Evolutionary conservation across 2,888 invertebrate species (phyloP), one percentile per base, ranked within the genome.

Genomic region (Tenthredo mesomela): DNA sequence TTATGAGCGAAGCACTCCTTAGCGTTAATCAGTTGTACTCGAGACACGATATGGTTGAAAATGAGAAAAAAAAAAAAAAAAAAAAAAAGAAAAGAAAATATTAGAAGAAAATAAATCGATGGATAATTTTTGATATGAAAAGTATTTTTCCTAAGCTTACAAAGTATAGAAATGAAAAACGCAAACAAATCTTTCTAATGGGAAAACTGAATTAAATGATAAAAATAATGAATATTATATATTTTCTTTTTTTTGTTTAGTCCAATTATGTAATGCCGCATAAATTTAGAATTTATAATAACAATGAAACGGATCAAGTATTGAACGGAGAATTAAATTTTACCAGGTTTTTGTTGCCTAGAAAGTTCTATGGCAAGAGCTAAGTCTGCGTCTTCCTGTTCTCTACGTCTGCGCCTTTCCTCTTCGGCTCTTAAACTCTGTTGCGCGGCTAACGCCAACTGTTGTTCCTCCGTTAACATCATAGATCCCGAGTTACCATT

Each of bases 341-440:
- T 89, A 18, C 89, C 89, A 29, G 89, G 88, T 65, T 90, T 93
- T 82, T 95, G 94, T 82, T 92, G 93, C 90, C 94, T 95, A 89
- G 97, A 97, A 85, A 97, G 94, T 86, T 96, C 96, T 82, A 97
- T 93, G 0, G 97, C 97, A 58, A 96, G 94, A 90, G 96, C 96
- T 83, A 97, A 93, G 89, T 97, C 97, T n/a, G 95, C 96, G 87
- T 96, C 95, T 90, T 97, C 97, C 86, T 94, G 95, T 84, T 95
- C 93, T 77, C 95, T 93, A 87, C 95, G 93, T 82, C 94, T 94
- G 86, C 95, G 95, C 21, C 95, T 94, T 88, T 95, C 95, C 86
- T 95, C 95, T 91, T 96, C 95, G 61, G 95, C 93, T 47, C 94
- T 94, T 85, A 95, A 92, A 88, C 96, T 96, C 91, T 97, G 96